Evolutionary conservation across 2,888 invertebrate genomes (phyloP), one percentile per base, ranked within the genome.

Genomic region (Tenthredo amoena): DNA sequence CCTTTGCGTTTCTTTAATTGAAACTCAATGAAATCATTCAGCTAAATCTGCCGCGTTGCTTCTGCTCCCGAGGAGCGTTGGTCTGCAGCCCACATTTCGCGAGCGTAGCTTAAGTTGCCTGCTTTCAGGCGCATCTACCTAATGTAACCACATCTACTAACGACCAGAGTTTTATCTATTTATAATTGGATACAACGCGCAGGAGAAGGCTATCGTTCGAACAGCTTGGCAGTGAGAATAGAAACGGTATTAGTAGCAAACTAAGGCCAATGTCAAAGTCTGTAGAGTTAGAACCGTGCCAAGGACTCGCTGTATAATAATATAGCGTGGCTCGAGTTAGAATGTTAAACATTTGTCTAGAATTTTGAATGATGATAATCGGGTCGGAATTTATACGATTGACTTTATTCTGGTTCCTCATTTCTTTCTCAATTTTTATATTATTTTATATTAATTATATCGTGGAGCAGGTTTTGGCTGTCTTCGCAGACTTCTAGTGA

Each of bases 401-500:
- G 9, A 58, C 21, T 58, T 58, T n/a, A 58, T 58, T 21, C 21
- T 2, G 58, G 9, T n/a, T 58, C 9, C 18, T 21, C n/a, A 47
- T 12, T 12, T 2, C 43, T 47, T 26, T 26, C 1, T 1, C 26
- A 26, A 26, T 26, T 1, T 0, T 26, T 26, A 26, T 26, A 26
- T 26, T 26, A 0, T 26, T 26, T 26, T 26, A 0, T 26, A 26
- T 26, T 26, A 26, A 26, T 26, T 26, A 26, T 26, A 26, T 26
- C 26, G 26, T 26, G 1, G 26, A 26, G 26, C 26, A 89, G 88
- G n/a, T 90, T 90, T 85, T 93, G 93, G 92, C 90, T 92, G 84
- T 94, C 95, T 0, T 88, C 95, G 94, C 85, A 94, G 94, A 85
- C 92, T 96, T 58, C 96, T 96, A 1, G 94, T 95, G 58, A 95